Evolutionary conservation across 2,888 invertebrate species (phyloP).

Genomic region (Mesorhabditis sp.): DNA sequence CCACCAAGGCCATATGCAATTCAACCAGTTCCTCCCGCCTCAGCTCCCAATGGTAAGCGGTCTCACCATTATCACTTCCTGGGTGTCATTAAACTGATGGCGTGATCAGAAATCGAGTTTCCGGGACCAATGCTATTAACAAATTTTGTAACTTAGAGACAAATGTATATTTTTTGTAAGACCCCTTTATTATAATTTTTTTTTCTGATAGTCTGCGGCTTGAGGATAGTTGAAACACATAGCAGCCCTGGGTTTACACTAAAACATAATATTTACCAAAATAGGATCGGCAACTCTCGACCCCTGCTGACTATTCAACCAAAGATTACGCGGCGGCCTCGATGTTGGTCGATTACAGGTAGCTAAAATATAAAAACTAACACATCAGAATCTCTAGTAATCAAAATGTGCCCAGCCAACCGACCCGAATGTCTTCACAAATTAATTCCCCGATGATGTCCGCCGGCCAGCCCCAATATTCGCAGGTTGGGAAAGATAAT

Average conservation of each 20-base stretch:
- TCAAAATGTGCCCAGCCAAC: slow-evolving; percentile 13
- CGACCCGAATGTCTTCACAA: slow-evolving; percentile 23
- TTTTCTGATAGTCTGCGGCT: too few relatives aligned
- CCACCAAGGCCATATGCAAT: not conserved
- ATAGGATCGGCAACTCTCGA: slow-evolving; percentile 13
- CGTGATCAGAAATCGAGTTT: too few relatives aligned
- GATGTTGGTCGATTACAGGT: slow-evolving; percentile 40
- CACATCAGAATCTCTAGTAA: not conserved
- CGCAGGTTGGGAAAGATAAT: slow-evolving; percentile 7
- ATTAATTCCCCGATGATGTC: slow-evolving; percentile 36
- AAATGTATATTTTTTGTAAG: too few relatives aligned
- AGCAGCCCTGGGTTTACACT: too few relatives aligned
- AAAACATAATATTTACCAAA: slow-evolving; percentile 6
- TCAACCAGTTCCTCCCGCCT: not conserved
- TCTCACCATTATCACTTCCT: too few relatives aligned
- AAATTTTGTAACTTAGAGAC: too few relatives aligned
- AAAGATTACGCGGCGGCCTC: slow-evolving; percentile 32
- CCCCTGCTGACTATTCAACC: not conserved
- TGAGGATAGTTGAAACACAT: too few relatives aligned
- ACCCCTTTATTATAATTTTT: too few relatives aligned
- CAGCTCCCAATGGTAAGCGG: not conserved
- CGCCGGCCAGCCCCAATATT: slow-evolving; percentile 27
- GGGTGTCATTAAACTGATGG: too few relatives aligned
- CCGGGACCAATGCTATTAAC: too few relatives aligned
- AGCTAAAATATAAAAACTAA: not conserved